Percentiles rank a stretch among this genome's conserved stretches.
Conservation (phyloP, 2,797 vertebrate species). For the Oreonectes daqikongensis region DNA sequence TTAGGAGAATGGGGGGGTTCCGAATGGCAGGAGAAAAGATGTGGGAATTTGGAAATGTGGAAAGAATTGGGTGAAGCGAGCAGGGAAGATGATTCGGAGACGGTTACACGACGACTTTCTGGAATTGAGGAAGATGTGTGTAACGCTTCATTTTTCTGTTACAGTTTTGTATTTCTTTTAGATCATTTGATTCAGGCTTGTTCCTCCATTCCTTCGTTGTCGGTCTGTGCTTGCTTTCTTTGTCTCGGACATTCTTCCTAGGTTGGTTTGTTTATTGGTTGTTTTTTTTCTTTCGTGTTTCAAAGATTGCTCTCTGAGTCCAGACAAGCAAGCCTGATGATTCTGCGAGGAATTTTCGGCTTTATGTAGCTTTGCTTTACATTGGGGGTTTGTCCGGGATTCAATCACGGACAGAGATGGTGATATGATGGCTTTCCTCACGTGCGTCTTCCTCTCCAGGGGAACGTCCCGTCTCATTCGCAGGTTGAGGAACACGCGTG, state of each 20-base stretch:
- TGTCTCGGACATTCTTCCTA: background rate
- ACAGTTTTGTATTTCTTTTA: no score
- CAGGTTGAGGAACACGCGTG: constrained; percentile 14
- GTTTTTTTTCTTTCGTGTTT: background rate
- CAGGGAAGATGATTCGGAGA: constrained; percentile 34
- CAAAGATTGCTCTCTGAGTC: no score
- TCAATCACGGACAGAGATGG: no score
- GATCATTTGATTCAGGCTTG: no score
- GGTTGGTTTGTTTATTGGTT: background rate
- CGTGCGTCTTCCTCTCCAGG: constrained; percentile 48
- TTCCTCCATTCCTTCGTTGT: no score
- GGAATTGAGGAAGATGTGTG: constrained; percentile 19
- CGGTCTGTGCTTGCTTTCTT: background rate
- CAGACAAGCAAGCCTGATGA: constrained; percentile 16
- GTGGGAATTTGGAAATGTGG: constrained; percentile 55
- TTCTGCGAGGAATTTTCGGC: constrained; percentile 3
- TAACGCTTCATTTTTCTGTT: background rate
- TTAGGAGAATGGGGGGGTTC: constrained; percentile 22
- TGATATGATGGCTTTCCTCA: constrained; percentile 44
- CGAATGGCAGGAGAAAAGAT: constrained; percentile 32
- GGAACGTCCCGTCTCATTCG: constrained; percentile 38
- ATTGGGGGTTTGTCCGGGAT: background rate
- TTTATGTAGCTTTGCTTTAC: constrained; percentile 41
- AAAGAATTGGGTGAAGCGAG: constrained; percentile 33
- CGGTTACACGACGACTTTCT: constrained; percentile 43